Evolutionary conservation across 92 coral and sea anemone species (phyloP), one percentile per base, ranked within the genome.

Genomic region (Ricordea florida): DNA sequence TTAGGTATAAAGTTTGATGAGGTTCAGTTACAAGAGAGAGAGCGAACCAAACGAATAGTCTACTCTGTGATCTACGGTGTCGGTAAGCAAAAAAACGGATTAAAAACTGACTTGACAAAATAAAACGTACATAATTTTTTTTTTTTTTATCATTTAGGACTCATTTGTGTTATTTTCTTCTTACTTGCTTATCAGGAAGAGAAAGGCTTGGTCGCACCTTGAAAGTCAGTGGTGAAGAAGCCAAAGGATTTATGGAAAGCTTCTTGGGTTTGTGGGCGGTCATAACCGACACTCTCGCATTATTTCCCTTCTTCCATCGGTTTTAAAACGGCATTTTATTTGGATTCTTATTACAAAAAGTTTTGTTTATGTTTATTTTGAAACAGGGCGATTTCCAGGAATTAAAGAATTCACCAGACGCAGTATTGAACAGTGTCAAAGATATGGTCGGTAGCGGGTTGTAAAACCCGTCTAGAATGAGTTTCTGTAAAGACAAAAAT

Each of bases 51-150:
- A 48, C 86, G 97, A 56, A 84, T 93, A 6, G 98, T 90, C 1
- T 93, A 93, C 52, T 90, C 98, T 16, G 97, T 93, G 22, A 74
- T 93, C 27, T 93, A 93, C 81, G 98, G 98, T 47, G 98, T 93
- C 10, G 98, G 98, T 93, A 64, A 48, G 98, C 36, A 25, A n/a
- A n/a, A 4, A 5, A 5, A 38, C 13, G 5, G 32, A 14, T 26
- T 29, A 34, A 8, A 13, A 34, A 16, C 33, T 14, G 9, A n/a
- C 0, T 2, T 17, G 9, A 1, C 29, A 20, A 18, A 13, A 14
- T 26, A 29, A n/a, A n/a, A n/a, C n/a, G 44, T 37, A 8, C n/a
- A 8, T 37, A 8, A 8, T 37, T 37, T 37, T 37, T 37, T 37
- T 30, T 0, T 59, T 8, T 15, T 57, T 73, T 14, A 5, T n/a